These are phyloP conservation scores for Ectemnius lituratus DNA, from an alignment of 2,888 invertebrate genomes.

Conservation along the genomic window DNA sequence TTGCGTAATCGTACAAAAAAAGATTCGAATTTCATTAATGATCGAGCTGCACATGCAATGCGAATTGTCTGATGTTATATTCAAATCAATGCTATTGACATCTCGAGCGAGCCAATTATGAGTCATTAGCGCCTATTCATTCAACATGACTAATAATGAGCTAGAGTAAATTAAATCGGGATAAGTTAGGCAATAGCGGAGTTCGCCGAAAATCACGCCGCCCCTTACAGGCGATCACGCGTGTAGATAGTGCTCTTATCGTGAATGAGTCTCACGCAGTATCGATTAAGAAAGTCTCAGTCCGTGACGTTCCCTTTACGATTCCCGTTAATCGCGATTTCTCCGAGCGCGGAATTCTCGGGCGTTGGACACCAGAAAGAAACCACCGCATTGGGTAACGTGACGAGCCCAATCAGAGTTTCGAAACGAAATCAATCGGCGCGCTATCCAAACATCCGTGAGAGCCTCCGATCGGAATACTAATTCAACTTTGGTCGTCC, in stretches of 20 bases:
- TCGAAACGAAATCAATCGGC: too few species aligned
- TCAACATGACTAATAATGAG: not conserved
- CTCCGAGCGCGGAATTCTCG: too few species aligned
- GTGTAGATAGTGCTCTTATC: constrained; percentile 26
- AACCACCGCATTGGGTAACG: too few species aligned
- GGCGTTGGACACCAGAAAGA: too few species aligned
- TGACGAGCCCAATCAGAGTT: too few species aligned
- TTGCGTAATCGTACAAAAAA: constrained; percentile 1
- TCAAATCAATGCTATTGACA: not conserved
- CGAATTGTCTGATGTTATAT: not conserved
- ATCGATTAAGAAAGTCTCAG: not conserved
- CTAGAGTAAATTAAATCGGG: too few species aligned
- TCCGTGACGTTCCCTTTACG: too few species aligned
- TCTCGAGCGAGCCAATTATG: not conserved
- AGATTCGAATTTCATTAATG: not conserved
- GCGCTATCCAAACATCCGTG: constrained; percentile 4
- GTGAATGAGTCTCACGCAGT: not conserved
- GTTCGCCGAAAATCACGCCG: constrained; percentile 22
- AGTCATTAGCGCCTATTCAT: constrained; percentile 3
- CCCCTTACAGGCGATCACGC: constrained; percentile 13
- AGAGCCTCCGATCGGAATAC: constrained; percentile 8
- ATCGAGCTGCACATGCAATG: not conserved
- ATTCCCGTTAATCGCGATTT: too few species aligned
- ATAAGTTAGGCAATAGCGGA: constrained; percentile 7
- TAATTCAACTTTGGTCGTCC: not conserved